These are phyloP conservation scores for Pelecanus crispus DNA, from an alignment of 2,113 vertebrate genomes.

Conservation along the genomic window DNA sequence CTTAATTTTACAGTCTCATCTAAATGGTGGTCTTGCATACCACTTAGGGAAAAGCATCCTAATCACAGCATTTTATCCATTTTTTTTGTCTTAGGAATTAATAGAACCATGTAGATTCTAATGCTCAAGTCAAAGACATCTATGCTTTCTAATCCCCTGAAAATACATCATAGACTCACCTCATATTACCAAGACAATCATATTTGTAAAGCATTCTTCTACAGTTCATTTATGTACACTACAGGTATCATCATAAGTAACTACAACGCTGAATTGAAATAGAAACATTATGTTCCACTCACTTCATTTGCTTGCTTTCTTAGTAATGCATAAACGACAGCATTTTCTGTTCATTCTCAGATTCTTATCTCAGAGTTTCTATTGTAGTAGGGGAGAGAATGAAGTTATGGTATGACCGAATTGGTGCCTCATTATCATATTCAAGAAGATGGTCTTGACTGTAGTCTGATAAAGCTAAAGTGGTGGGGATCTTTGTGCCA, in stretches of 20 bases:
- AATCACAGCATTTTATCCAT: background rate
- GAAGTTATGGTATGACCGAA: background rate
- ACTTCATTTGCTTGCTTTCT: background rate
- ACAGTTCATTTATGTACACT: background rate
- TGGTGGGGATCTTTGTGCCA: background rate
- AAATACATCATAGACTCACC: background rate
- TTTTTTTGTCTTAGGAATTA: background rate
- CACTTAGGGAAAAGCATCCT: background rate
- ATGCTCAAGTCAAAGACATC: background rate
- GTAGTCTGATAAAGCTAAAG: background rate
- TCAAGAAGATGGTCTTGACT: background rate
- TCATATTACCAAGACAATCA: background rate
- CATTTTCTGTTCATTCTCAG: background rate
- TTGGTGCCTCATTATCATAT: background rate
- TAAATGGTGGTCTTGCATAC: background rate
- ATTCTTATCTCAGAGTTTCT: background rate
- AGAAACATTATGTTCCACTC: background rate
- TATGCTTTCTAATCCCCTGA: background rate
- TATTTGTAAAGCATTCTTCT: background rate
- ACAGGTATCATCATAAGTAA: background rate
- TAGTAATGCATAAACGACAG: background rate
- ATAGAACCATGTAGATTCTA: background rate
- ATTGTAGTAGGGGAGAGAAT: background rate
- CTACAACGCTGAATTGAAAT: background rate
- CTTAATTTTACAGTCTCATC: background rate